A percentile compares a stretch with the other conserved stretches of the same genome.
Conservation (phyloP, 1,140 invertebrate genomes). For the Drosophila funebris region DNA sequence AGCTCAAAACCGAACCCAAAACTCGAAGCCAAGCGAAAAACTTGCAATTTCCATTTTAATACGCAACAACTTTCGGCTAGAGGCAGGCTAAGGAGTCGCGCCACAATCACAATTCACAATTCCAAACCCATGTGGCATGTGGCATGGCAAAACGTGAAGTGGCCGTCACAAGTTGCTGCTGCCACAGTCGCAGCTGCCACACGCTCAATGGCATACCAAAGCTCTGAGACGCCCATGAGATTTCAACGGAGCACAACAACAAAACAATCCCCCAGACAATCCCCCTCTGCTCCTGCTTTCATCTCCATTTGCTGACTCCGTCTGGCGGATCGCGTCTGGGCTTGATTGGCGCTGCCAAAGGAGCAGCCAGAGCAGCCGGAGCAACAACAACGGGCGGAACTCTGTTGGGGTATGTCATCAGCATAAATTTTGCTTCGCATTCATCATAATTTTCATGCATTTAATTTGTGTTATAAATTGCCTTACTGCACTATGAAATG, state of each 20-base stretch:
- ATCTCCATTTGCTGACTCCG: constrained; percentile 15
- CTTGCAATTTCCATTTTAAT: constrained; percentile 82
- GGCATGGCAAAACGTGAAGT: constrained; percentile 36
- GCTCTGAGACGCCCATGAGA: constrained; percentile 48
- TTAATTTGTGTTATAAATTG: constrained; percentile 80
- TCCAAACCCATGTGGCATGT: constrained; percentile 7
- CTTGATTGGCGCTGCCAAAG: constrained; percentile 66
- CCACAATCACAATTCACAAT: constrained; percentile 24
- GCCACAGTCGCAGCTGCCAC: constrained; percentile 1
- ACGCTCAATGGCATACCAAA: constrained; percentile 50
- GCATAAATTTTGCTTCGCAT: constrained; percentile 78
- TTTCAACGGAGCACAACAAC: constrained; percentile 15
- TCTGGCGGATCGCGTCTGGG: constrained; percentile 63
- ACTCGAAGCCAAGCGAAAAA: constrained; percentile 54
- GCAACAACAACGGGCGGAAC: constrained; percentile 19
- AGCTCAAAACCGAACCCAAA: neutral
- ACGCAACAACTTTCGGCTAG: constrained; percentile 81
- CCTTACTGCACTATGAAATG: constrained; percentile 22
- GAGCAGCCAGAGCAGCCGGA: constrained; percentile 11
- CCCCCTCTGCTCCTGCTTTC: neutral
- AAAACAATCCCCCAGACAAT: neutral
- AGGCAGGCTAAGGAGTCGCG: constrained; percentile 58
- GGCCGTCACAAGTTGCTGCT: neutral
- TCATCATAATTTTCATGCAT: constrained; percentile 81
- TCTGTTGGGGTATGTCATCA: constrained; percentile 71